Evolutionary conservation across 1,140 invertebrate species (phyloP).

Genomic region (Lepidurus couesii): DNA sequence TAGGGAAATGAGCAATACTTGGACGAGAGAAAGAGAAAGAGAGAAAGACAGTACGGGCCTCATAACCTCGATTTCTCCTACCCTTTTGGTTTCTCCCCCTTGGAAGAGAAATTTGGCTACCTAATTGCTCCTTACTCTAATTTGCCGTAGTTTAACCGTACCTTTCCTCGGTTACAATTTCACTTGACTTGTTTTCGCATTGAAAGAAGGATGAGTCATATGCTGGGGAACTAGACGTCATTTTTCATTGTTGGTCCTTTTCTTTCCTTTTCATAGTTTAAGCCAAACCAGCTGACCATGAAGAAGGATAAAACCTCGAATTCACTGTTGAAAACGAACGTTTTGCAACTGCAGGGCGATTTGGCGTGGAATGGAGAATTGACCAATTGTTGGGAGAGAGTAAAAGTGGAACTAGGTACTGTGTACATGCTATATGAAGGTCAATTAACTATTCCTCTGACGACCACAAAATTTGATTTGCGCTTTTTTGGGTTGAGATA

Average conservation of each 20-base stretch:
- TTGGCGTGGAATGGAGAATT: constrained; percentile 9
- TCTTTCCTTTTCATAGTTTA: neutral
- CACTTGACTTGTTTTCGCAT: neutral
- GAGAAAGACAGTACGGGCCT: neutral
- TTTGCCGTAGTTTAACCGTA: neutral
- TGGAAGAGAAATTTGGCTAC: neutral
- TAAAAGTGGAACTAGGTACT: constrained; percentile 19
- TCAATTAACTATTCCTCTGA: neutral
- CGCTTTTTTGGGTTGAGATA: neutral
- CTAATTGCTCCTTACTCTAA: neutral
- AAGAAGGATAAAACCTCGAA: neutral
- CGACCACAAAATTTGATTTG: neutral
- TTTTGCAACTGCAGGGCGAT: neutral
- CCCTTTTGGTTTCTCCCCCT: constrained; percentile 17
- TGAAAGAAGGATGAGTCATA: neutral
- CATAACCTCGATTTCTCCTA: constrained; percentile 19
- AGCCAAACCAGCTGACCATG: neutral
- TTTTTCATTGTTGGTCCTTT: neutral
- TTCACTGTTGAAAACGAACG: neutral
- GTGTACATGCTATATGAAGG: neutral
- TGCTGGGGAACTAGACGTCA: neutral
- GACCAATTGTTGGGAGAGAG: neutral
- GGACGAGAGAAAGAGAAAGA: neutral
- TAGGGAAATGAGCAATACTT: constrained; percentile 19
- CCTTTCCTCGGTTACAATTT: neutral